phyloP scores from a whole-genome alignment of 2,888 invertebrate genomes.

The Chrysodeixis includens region DNA sequence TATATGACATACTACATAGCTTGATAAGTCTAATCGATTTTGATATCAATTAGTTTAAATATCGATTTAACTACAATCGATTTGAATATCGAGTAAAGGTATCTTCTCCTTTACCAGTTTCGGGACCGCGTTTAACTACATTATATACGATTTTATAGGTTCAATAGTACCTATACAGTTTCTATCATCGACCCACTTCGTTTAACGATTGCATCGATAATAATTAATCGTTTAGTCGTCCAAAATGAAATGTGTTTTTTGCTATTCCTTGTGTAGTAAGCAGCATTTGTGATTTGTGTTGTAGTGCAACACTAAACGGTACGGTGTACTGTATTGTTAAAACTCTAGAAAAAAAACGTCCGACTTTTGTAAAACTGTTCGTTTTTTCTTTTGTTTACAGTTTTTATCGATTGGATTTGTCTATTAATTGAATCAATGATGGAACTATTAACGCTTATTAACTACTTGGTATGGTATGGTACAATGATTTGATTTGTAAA shows the following conservation, averaged over 20 bases:
- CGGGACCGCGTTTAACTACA: not conserved
- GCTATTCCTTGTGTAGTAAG: not conserved
- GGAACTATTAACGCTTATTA: too few species aligned
- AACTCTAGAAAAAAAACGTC: not conserved
- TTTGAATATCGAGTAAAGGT: not conserved
- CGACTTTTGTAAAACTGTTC: not conserved
- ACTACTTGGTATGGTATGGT: too few species aligned
- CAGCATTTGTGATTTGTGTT: not conserved
- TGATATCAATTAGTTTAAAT: not conserved
- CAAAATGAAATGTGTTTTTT: slow-evolving; percentile 5
- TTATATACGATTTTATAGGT: not conserved
- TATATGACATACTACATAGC: not conserved
- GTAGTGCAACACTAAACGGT: not conserved
- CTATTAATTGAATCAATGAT: not conserved
- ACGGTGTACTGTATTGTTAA: not conserved
- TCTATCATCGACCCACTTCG: slow-evolving; percentile 1
- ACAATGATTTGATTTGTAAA: too few species aligned
- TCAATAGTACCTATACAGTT: not conserved
- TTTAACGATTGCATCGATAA: not conserved
- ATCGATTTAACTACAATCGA: not conserved
- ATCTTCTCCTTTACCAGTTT: not conserved
- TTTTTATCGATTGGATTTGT: not conserved
- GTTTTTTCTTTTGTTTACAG: not conserved
- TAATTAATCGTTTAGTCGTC: not conserved
- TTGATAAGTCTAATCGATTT: not conserved